Conservation (phyloP, 2,113 vertebrate genomes). For the Tetraodon nigroviridis region DNA sequence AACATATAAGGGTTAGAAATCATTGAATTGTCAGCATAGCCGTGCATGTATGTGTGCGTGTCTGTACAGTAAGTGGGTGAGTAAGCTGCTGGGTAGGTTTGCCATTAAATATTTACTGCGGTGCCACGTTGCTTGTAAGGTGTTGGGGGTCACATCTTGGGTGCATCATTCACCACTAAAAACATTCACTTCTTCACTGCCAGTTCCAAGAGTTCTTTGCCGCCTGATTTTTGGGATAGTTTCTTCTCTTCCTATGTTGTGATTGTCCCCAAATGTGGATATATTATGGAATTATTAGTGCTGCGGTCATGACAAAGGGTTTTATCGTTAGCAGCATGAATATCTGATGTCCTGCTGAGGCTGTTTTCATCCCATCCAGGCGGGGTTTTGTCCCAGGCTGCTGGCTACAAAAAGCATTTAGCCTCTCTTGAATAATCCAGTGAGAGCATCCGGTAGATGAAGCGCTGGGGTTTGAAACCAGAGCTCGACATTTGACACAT, state of each 20-base stretch:
- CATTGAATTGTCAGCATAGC: too few relatives aligned
- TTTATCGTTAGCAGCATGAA: too few relatives aligned
- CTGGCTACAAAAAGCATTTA: slow-evolving; percentile 72
- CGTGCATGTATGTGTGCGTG: slow-evolving; percentile 18
- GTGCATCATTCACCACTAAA: background rate
- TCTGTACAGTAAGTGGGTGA: background rate
- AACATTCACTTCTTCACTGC: slow-evolving; percentile 1
- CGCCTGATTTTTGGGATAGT: background rate
- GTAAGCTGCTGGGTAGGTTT: slow-evolving; percentile 34
- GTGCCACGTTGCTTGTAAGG: slow-evolving; percentile 28
- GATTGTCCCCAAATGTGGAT: background rate
- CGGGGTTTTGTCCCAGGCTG: slow-evolving; percentile 66
- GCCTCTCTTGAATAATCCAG: slow-evolving; percentile 77
- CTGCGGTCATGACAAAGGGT: too few relatives aligned
- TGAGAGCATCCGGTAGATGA: slow-evolving; percentile 69
- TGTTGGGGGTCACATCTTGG: slow-evolving; percentile 38
- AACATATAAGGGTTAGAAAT: too few relatives aligned
- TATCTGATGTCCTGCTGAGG: slow-evolving; percentile 1
- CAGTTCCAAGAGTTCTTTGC: background rate
- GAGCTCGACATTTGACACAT: slow-evolving; percentile 70
- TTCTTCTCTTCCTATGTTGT: background rate
- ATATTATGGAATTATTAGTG: background rate
- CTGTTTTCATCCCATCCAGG: slow-evolving; percentile 40
- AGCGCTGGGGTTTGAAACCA: slow-evolving; percentile 57
- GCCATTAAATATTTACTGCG: slow-evolving; percentile 62